Base-by-base conservation (phyloP, 2,797 vertebrate species). In the Pseudocheirus occidentalis region DNA sequence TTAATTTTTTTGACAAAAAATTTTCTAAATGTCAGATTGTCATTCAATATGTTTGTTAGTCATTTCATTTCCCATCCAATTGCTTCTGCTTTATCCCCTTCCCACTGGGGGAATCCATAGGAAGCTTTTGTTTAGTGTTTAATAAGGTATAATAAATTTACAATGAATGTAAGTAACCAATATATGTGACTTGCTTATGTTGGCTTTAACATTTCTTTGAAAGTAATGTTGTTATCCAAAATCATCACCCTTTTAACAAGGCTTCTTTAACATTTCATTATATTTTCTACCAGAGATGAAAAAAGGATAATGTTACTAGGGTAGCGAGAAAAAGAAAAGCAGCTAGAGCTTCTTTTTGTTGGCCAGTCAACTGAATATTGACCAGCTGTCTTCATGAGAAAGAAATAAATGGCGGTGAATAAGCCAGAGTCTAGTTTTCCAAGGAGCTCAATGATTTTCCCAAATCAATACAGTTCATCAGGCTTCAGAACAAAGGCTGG, bases 381-480 rank as follows among this genome's bases (percentile, higher is more conserved):
- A 99, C 98, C 98, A 98, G 55, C 98, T 99, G 98, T 99, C 98
- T 98, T 98, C 97, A 95, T 91, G 94, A 98, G 98, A 98, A 98
- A 99, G 97, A 98, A 99, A 98, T 98, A 98, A 98, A 98, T 99
- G 97, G 98, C 97, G 96, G 98, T 98, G 98, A 98, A 98, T 98
- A 99, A 99, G 98, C 95, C 96, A 95, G 98, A 98, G 97, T 98
- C 98, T 98, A 98, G 98, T 99, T 99, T 99, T 99, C 98, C 98
- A 99, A 98, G 98, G 98, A 98, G 98, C 98, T 98, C 97, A 98
- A 97, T 98, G 98, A 98, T 99, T 99, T 98, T 98, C 97, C 98
- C 97, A 97, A 98, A 99, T 99, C 99, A 98, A 99, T 99, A 98
- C 96, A 98, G 97, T 98, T 98, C 98, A 98, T 99, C 98, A 98